Evolutionary conservation across 2,888 invertebrate genomes (phyloP).

Genomic region (Tenthredo distinguenda): DNA sequence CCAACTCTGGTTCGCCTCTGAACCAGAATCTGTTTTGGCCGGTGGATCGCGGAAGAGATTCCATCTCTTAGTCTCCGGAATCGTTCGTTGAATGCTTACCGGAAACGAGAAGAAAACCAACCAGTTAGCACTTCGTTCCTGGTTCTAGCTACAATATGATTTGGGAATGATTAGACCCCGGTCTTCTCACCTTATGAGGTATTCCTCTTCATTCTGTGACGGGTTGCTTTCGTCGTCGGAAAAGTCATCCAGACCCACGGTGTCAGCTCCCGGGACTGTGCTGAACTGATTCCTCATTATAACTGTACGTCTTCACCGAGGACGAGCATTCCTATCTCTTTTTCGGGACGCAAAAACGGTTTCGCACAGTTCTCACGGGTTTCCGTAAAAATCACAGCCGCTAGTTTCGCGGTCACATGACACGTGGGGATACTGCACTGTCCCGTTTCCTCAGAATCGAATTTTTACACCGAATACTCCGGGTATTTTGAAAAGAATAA

Average conservation of each 20-base stretch:
- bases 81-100: conserved; percentile 86
- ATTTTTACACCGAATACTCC: background rate
- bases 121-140: background rate
- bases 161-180: background rate
- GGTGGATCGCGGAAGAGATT: conserved; percentile 97
- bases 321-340: background rate
- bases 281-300: conserved; percentile 5
- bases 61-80: conserved; percentile 96
- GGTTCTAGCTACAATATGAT: background rate
- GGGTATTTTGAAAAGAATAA: background rate
- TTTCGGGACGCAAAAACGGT: background rate
- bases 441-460: background rate
- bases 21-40: conserved; percentile 92
- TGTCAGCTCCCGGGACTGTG: background rate
- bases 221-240: conserved; percentile 8
- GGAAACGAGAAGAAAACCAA: conserved; percentile 22
- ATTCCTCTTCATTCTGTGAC: background rate
- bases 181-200: background rate
- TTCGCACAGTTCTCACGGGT: background rate
- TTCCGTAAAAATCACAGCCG: background rate
- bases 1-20: conserved; percentile 93
- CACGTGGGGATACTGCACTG: background rate
- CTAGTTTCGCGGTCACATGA: background rate
- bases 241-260: background rate
- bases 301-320: background rate